These are phyloP conservation scores for Salminus brasiliensis DNA, from an alignment of 2,113 vertebrate genomes.

Conservation along the genomic window DNA sequence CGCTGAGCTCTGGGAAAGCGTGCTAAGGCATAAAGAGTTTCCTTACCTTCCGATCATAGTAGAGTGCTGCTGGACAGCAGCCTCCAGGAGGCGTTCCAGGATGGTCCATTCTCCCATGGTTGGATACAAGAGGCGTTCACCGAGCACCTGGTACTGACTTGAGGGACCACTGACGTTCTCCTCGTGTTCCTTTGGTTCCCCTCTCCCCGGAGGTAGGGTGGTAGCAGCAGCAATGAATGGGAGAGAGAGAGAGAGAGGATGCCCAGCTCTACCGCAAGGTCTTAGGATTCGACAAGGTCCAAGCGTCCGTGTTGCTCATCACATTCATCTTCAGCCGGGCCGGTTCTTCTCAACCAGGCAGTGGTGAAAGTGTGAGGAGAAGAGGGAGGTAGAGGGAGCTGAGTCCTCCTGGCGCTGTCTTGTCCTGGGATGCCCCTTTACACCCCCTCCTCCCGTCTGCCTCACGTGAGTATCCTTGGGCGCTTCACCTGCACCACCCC, in stretches of 20 bases:
- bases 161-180: not conserved
- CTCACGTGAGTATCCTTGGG: not conserved
- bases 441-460: too few species aligned
- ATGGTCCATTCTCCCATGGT: constrained; percentile 99
- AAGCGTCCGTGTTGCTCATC: not conserved
- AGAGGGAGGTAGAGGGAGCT: not conserved
- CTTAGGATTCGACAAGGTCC: not conserved
- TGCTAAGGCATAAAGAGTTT: constrained; percentile 8
- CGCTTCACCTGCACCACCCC: not conserved
- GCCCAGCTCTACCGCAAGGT: constrained; percentile 7
- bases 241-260: not conserved
- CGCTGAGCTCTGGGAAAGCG: too few species aligned
- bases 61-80: constrained; percentile 98
- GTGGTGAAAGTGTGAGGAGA: not conserved
- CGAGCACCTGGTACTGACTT: constrained; percentile 40
- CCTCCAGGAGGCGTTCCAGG: constrained; percentile 97
- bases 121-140: constrained; percentile 70
- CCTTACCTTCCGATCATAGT: constrained; percentile 99
- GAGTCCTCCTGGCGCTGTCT: not conserved
- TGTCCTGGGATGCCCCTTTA: constrained; percentile 40
- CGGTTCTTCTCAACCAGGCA: not conserved
- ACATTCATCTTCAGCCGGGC: not conserved
- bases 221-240: constrained; percentile 9
- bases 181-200: too few species aligned
- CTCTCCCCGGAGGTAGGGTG: not conserved